Evolutionary conservation across 2,797 vertebrate genomes (phyloP).

Genomic region (Xiphophorus birchmanni): DNA sequence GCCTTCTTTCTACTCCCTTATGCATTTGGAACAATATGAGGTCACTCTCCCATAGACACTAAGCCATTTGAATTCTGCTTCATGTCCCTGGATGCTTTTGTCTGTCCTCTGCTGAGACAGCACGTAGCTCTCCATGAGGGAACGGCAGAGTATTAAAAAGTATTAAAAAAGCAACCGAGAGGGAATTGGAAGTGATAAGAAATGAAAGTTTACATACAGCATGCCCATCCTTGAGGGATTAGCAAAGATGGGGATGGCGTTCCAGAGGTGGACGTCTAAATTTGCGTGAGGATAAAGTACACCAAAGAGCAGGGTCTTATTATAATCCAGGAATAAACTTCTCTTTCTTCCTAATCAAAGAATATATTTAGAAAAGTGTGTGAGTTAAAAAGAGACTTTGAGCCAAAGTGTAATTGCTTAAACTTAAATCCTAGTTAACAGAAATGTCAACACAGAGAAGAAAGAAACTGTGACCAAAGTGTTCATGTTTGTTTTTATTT

Average conservation of each 20-base stretch:
- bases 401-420: background rate
- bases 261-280: slow-evolving; percentile 22
- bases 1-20: slow-evolving; percentile 58
- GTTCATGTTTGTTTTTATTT: background rate
- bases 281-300: slow-evolving; percentile 27
- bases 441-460: background rate
- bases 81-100: slow-evolving; percentile 64
- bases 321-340: slow-evolving; percentile 20
- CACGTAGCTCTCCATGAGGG: slow-evolving; percentile 59
- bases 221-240: slow-evolving; percentile 61
- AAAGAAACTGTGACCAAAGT: slow-evolving; percentile 8
- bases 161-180: slow-evolving; percentile 56
- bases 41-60: slow-evolving; percentile 70
- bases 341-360: background rate
- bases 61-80: slow-evolving; percentile 61
- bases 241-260: slow-evolving; percentile 30
- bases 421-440: slow-evolving; percentile 9
- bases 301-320: slow-evolving; percentile 2
- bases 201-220: slow-evolving; percentile 66
- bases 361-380: slow-evolving; percentile 5
- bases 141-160: slow-evolving; percentile 68
- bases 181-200: slow-evolving; percentile 66
- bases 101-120: slow-evolving; percentile 69
- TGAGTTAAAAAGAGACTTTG: slow-evolving; percentile 20
- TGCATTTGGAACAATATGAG: slow-evolving; percentile 70